Evolutionary conservation across 2,113 vertebrate genomes (phyloP), one percentile per base, ranked within the genome.

Genomic region (Dolichallabes microphthalmus): DNA sequence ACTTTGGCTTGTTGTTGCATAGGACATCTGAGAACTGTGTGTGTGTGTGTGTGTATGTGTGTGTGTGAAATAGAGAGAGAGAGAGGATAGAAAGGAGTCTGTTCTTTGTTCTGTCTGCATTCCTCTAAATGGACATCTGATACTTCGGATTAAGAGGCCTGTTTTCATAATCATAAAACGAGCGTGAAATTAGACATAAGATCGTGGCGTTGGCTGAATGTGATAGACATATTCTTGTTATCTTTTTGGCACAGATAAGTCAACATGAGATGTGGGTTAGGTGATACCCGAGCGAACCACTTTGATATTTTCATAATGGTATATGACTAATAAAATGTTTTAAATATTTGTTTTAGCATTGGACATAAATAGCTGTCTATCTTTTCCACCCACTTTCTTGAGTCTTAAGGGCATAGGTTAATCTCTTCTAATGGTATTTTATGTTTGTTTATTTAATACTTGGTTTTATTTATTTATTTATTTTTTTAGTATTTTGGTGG

Each of bases 141-240:
- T 77, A 57, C 52, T 30, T 55, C 27, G 19, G 15, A 77, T 57
- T 57, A 17, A 53, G 39, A n/a, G 71, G 8, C 14, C 13, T 27
- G 8, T 53, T 14, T 75, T 53, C 50, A 53, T 53, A 27, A 53
- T 27, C 45, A 52, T 9, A 14, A 75, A 75, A 53, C 45, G 25
- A 75, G 25, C 25, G 12, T 75, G 50, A 53, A 75, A 75, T 75
- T 45, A 75, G 73, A 75, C 50, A 27, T n/a, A 52, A 75, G 73
- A 17, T 53, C 45, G 53, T 2, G 2, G 11, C 22, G 7, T 52
- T 74, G 22, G 25, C 73, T 75, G 25, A 12, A 53, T 52, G 45
- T 75, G 45, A n/a, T 75, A 53, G 73, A 75, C 73, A 75, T 74
- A 45, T 71, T 71, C 68, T 71, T 45, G 35, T 71, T 71, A 71